Evolutionary conservation across 2,888 invertebrate species (phyloP), one percentile per base, ranked within the genome.

Genomic region (Caenorhabditis virilis): DNA sequence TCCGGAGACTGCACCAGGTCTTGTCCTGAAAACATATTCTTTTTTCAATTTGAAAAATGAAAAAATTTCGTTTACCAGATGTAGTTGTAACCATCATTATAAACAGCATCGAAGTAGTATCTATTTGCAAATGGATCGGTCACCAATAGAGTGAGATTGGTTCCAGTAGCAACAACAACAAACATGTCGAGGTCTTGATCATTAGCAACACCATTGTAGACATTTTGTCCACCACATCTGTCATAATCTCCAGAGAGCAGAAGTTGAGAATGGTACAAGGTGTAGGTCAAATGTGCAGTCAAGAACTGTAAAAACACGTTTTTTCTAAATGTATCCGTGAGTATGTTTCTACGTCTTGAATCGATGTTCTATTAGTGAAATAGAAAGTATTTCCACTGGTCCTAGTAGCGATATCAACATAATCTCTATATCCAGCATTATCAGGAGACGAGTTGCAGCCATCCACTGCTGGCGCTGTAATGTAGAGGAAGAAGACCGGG

Each of bases 401-500:
- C 9, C 63, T 54, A 39, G 53, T 48, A n/a, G 64, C 62, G 22
- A 74, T 58, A 26, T 72, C 68, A 25, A 35, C 39, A 50, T 63
- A 62, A n/a, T 66, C 72, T 25, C 62, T 48, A 54, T 69, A 74
- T 26, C 51, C 72, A 20, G 70, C 45, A 48, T 57, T 72, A 20
- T 68, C 61, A 38, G 58, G 58, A 23, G 57, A 53, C 2, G 60
- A 23, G 27, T 61, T 51, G 48, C 74, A 74, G n/a, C 42, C 41
- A 30, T 62, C 57, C 27, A 47, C 50, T 35, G 69, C 60, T 22
- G 53, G 22, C 20, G 72, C 68, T 41, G 61, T 45, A 11, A 77
- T 55, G 41, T 69, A 68, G 33, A 76, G 47, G 57, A 77, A 73
- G 60, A 71, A 66, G 26, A 70, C 69, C 23, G 77, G 77, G 9